Evolutionary conservation across 2,113 vertebrate species (phyloP).

Genomic region (Microcebus tavaratra): DNA sequence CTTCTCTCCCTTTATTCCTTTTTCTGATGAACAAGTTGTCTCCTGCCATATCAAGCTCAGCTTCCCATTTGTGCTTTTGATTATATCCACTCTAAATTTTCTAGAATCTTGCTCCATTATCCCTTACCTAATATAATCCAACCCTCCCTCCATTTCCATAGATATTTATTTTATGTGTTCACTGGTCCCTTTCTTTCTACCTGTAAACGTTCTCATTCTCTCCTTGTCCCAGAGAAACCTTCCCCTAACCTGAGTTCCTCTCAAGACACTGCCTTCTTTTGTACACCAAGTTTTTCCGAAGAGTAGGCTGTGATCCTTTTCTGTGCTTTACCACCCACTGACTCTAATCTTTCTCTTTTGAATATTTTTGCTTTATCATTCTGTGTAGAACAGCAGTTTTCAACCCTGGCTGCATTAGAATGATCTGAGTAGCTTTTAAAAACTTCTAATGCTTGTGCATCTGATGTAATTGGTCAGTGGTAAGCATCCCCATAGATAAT

Average conservation of each 20-base stretch:
- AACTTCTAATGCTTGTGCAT: not conserved
- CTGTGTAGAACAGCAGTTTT: not conserved
- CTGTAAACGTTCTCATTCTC: not conserved
- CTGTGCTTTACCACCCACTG: not conserved
- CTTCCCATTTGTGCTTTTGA: not conserved
- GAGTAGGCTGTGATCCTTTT: not conserved
- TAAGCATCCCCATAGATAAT: not conserved
- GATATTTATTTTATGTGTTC: not conserved
- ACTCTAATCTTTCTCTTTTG: not conserved
- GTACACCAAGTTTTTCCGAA: not conserved
- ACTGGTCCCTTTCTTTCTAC: not conserved
- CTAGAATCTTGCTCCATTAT: not conserved
- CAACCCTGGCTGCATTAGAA: not conserved
- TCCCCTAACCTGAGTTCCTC: not conserved
- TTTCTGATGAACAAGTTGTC: not conserved
- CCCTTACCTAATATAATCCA: not conserved
- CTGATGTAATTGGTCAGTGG: not conserved
- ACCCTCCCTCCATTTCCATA: not conserved
- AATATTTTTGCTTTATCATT: not conserved
- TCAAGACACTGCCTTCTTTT: not conserved
- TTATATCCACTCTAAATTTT: not conserved
- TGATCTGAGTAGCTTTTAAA: not conserved
- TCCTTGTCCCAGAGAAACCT: not conserved
- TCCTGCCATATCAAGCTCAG: not conserved
- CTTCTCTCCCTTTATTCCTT: not conserved